Conservation (phyloP, 37 sponge, comb jelly and placozoan genomes). For the Cladorhizidae sp. region DNA sequence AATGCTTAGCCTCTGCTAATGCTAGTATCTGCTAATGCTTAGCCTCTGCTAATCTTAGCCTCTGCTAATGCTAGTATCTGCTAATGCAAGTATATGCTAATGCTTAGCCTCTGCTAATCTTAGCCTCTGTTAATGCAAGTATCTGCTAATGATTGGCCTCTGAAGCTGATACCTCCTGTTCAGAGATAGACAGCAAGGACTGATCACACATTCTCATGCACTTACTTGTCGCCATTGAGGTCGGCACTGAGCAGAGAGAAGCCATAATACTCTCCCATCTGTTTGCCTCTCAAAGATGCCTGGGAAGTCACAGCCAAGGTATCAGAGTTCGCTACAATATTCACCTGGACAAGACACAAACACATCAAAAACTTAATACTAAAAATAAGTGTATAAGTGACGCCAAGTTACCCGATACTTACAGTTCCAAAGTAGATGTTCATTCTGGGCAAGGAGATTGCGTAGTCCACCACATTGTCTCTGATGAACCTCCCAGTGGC, state of each 20-base stretch:
- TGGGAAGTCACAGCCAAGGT: constrained; percentile 20
- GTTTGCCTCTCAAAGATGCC: constrained; percentile 16
- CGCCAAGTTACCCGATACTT: constrained; percentile 6
- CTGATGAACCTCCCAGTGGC: constrained; percentile 25
- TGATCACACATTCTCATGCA: no score
- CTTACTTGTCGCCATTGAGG: constrained; percentile 59
- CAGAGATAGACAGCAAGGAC: no score
- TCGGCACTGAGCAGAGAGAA: constrained; percentile 58
- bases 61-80: no score
- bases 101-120: no score
- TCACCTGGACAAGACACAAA: constrained; percentile 20
- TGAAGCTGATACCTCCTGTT: no score
- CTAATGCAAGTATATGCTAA: no score
- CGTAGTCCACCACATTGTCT: constrained; percentile 30
- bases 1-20: no score
- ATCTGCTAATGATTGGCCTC: no score
- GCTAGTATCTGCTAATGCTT: no score
- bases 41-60: no score
- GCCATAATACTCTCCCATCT: constrained; percentile 77
- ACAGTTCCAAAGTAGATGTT: constrained; percentile 48
- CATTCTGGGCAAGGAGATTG: constrained; percentile 45
- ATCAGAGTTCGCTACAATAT: constrained; percentile 12
- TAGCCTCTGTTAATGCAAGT: no score
- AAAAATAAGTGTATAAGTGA: neutral
- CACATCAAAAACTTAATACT: neutral